A percentile compares a stretch with the other conserved stretches of the same genome.
Conservation (phyloP, 2,888 invertebrate genomes). For the Lochmaea crataegi region DNA sequence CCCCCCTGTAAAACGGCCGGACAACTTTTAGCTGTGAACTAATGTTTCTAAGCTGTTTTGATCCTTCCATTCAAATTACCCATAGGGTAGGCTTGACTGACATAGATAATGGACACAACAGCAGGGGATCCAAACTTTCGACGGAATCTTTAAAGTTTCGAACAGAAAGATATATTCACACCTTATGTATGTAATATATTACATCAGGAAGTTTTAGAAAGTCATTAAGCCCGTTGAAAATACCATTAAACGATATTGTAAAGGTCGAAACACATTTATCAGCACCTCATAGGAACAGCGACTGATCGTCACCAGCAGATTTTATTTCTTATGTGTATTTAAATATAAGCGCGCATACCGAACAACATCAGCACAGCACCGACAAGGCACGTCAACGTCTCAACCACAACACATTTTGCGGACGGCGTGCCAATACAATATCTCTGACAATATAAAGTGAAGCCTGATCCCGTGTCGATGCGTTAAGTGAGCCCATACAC, state of each 20-base stretch:
- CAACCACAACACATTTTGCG: too few species aligned
- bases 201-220: background rate
- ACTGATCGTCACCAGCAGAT: too few species aligned
- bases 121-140: conserved; percentile 9
- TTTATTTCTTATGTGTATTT: too few species aligned
- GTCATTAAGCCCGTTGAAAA: background rate
- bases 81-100: conserved; percentile 1
- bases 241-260: background rate
- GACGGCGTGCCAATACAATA: too few species aligned
- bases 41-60: conserved; percentile 20
- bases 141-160: conserved; percentile 11
- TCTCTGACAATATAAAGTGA: too few species aligned
- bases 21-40: conserved; percentile 14
- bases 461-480: too few species aligned
- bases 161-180: conserved; percentile 7
- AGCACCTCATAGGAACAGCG: too few species aligned
- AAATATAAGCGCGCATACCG: too few species aligned
- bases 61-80: conserved; percentile 27
- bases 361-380: too few species aligned
- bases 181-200: conserved; percentile 5
- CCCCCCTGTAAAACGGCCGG: conserved; percentile 5
- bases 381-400: too few species aligned
- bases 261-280: too few species aligned
- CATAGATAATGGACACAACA: conserved; percentile 23
- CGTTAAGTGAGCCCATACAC: too few species aligned